Percentiles rank a stretch among this genome's conserved stretches.
Evolutionary conservation across 2,888 invertebrate species (phyloP).

Genomic region (Agrilus mali): DNA sequence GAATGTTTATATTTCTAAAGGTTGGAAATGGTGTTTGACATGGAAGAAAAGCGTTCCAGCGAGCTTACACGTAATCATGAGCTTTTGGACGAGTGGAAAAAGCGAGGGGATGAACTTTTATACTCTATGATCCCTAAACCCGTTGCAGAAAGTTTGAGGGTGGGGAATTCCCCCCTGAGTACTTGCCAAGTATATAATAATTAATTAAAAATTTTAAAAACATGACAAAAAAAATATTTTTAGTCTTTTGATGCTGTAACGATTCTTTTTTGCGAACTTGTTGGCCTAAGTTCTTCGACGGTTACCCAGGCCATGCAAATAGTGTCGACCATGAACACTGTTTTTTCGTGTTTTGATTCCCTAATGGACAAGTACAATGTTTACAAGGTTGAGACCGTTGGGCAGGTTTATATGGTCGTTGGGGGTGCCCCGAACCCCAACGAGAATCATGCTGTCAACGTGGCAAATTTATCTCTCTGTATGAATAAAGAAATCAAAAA

Average conservation of each 20-base stretch:
- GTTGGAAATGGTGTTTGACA: constrained; percentile 66
- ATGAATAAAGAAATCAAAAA: constrained; percentile 54
- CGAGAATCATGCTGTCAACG: constrained; percentile 58
- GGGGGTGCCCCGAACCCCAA: constrained; percentile 73
- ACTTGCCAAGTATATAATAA: constrained; percentile 56
- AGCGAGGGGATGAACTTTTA: constrained; percentile 67
- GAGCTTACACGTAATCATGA: constrained; percentile 65
- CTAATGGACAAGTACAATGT: constrained; percentile 70
- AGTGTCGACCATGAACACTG: constrained; percentile 69
- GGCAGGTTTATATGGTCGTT: constrained; percentile 79
- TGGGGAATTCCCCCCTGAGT: constrained; percentile 59
- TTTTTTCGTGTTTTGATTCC: constrained; percentile 71
- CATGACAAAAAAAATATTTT: constrained; percentile 20
- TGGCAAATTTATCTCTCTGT: constrained; percentile 63
- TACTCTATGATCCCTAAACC: constrained; percentile 85
- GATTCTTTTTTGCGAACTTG: constrained; percentile 62
- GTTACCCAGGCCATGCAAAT: constrained; percentile 56
- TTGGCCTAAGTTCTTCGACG: constrained; percentile 41
- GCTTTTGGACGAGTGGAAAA: constrained; percentile 71
- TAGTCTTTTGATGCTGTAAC: constrained; percentile 65
- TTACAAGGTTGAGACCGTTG: constrained; percentile 88
- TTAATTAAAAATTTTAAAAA: constrained; percentile 9
- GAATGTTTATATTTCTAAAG: constrained; percentile 27
- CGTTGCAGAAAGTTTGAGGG: constrained; percentile 64
- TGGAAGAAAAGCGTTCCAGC: constrained; percentile 62